These are phyloP conservation scores for Callosobruchus maculatus DNA, from an alignment of 2,888 invertebrate species.

Conservation along the genomic window DNA sequence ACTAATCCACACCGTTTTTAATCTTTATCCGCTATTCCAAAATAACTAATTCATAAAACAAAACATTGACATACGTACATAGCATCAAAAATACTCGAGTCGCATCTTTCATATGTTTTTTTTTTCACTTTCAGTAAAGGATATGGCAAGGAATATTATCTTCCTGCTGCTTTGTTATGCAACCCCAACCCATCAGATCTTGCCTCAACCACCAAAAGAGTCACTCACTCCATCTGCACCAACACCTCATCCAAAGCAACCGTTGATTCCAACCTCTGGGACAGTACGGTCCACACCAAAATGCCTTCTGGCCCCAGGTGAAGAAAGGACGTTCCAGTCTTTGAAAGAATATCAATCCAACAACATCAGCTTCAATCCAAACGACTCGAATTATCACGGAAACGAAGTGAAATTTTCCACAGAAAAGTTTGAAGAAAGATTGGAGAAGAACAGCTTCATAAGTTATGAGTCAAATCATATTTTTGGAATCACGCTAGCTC, in stretches of 20 bases:
- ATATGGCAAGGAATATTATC: neutral
- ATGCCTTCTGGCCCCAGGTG: neutral
- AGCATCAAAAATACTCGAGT: too few species aligned
- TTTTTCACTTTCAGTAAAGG: neutral
- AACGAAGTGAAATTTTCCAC: slow-evolving; percentile 30
- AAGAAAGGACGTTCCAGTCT: slow-evolving; percentile 27
- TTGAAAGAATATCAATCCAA: slow-evolving; percentile 33
- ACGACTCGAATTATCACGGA: slow-evolving; percentile 22
- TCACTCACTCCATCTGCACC: too few species aligned
- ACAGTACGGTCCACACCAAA: neutral
- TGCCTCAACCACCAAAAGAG: too few species aligned
- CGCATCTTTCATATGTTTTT: neutral
- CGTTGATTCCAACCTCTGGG: neutral
- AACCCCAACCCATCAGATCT: neutral
- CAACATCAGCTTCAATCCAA: slow-evolving; percentile 27
- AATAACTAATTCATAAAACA: too few species aligned
- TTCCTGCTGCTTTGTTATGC: neutral
- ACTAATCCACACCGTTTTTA: too few species aligned
- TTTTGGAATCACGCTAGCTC: slow-evolving; percentile 27
- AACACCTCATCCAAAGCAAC: neutral
- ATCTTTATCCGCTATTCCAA: too few species aligned
- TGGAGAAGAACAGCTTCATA: slow-evolving; percentile 33
- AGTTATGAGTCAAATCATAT: slow-evolving; percentile 32
- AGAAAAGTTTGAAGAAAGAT: slow-evolving; percentile 12
- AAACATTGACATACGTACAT: too few species aligned